Base-by-base conservation (phyloP, 2,113 vertebrate species). In the Felis chaus region DNA sequence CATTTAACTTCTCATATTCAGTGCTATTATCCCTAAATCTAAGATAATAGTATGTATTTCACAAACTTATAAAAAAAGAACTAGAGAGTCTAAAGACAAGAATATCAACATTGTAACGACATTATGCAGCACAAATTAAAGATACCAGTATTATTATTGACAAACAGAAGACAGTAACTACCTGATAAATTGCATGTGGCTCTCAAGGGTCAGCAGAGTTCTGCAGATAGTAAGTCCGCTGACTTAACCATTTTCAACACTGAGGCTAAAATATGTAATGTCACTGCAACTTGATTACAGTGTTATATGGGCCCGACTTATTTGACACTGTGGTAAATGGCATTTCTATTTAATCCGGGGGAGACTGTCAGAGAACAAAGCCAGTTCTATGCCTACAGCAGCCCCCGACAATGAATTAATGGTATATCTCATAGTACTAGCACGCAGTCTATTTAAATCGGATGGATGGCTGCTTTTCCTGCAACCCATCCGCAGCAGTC, bases 401-500 rank as follows among this genome's bases (percentile, higher is more conserved):
- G 89, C 63, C 92, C 45, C 19, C 1, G 18, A 69, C 78, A 53
- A 95, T 97, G 94, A 97, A 97, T 98, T 98, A 97, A 98, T 97
- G 63, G 91, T 57, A n/a, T 92, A 97, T 96, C 97, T 98, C 45
- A 94, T 74, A 95, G 53, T 80, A 91, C 90, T 81, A 94, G 92
- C 78, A 83, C 21, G 4, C 84, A 97, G 95, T 97, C 97, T 97
- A 96, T 98, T 98, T 97, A 98, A 97, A 97, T 95, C 1, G 45
- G 82, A 96, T 97, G 97, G 97, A 98, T 97, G 91, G 68, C 91
- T 97, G 95, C 96, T 98, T 97, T 96, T 96, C 91, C 94, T 89
- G 63, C 19, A 97, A 45, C 95, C 92, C 93, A 94, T 95, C 97
- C 83, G 48, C 91, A 80, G 73, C 91, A 97, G 97, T 97, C 95